Base-by-base conservation (phyloP, 2,888 invertebrate genomes). In the Drosophila phalerata region DNA sequence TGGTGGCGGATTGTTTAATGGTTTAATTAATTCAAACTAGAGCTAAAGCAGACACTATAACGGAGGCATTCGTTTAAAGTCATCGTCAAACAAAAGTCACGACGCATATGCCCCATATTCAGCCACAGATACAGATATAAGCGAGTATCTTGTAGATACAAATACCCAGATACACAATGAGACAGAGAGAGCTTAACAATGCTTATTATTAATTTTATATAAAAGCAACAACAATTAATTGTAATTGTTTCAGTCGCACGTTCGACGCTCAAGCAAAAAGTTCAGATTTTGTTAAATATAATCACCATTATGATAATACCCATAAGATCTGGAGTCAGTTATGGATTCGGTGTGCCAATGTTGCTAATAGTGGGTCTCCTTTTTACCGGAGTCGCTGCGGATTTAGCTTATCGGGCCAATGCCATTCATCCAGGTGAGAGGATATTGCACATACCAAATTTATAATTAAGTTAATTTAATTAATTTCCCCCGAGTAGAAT, bases 211-310 rank as follows among this genome's bases (percentile, higher is more conserved):
- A 88, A 85, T 89, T 88, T 88, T 85, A 90, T 91, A 91, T 91
- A 91, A 88, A 91, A 91, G 91, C 85, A 90, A 90, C 90, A 90
- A 90, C 81, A 90, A 89, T 86, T 90, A 90, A 90, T 90, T 90
- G 79, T 77, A 87, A 80, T 82, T 81, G 79, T 79, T 81, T 88
- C 91, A 91, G 91, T 91, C 88, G 89, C 77, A 77, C 80, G 73
- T 77, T 73, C 69, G 81, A 71, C 79, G 79, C 65, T 58, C 71
- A 62, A 69, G 65, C 64, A 65, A 60, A 66, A 81, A 85, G 79
- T 77, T 71, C 68, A 38, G 13, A 49, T n/a, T 13, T 40, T 43
- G n/a, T 13, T 28, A 1, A 37, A 13, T 45, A 17, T 25, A 15
- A 17, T 10, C 13, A 25, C 48, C 30, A 43, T 25, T 47, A 47